Conservation (phyloP, 2,888 invertebrate genomes). For the Limenitis camilla region DNA sequence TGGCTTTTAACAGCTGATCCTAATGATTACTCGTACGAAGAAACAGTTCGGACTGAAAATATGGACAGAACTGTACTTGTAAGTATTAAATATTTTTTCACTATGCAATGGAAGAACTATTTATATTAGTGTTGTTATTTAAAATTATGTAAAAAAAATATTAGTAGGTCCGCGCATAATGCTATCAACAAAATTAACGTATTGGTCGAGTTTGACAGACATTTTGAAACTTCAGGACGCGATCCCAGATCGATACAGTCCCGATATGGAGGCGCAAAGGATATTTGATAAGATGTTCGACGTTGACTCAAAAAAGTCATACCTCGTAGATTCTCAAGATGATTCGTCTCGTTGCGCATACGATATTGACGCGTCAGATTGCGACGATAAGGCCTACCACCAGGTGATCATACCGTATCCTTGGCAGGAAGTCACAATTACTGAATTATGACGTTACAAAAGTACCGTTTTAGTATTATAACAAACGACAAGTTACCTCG, state of each 20-base stretch:
- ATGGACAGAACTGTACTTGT: slow-evolving; percentile 66
- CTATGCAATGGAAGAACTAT: slow-evolving; percentile 2
- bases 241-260: slow-evolving; percentile 73
- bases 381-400: slow-evolving; percentile 68
- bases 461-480: neutral
- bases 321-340: slow-evolving; percentile 58
- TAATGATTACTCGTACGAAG: slow-evolving; percentile 61
- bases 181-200: slow-evolving; percentile 8
- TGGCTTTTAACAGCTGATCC: slow-evolving; percentile 57
- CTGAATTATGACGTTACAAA: neutral
- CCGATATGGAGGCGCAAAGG: slow-evolving; percentile 73
- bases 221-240: slow-evolving; percentile 70
- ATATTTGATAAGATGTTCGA: slow-evolving; percentile 76
- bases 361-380: slow-evolving; percentile 69
- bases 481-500: too few relatives aligned
- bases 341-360: slow-evolving; percentile 68
- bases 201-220: slow-evolving; percentile 44
- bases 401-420: slow-evolving; percentile 52
- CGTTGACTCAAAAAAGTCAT: slow-evolving; percentile 67
- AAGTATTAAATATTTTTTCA: slow-evolving; percentile 35
- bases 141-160: slow-evolving; percentile 5
- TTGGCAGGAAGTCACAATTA: slow-evolving; percentile 1
- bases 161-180: neutral
- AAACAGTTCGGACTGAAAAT: slow-evolving; percentile 56
- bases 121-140: neutral